Conservation (phyloP, 2,888 invertebrate genomes). For the Erebia aethiops region DNA sequence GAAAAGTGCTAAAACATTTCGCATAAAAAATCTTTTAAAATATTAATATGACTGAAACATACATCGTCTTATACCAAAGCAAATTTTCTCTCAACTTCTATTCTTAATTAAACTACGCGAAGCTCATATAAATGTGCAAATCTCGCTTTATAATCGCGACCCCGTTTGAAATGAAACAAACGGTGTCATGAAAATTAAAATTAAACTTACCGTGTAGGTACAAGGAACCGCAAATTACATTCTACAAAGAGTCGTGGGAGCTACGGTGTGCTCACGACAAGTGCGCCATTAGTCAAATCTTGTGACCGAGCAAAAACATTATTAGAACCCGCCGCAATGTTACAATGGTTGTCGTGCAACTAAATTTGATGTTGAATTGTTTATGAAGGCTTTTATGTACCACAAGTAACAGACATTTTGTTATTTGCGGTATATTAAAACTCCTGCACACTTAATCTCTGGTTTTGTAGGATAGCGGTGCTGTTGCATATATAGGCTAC, state of each 20-base stretch:
- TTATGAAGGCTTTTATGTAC: constrained; percentile 25
- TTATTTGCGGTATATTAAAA: not conserved
- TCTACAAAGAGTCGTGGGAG: constrained; percentile 59
- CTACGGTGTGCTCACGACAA: constrained; percentile 59
- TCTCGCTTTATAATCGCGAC: constrained; percentile 10
- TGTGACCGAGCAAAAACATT: constrained; percentile 65
- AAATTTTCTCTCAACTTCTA: not conserved
- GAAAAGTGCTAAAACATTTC: too few relatives aligned
- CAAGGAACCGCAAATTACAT: constrained; percentile 40
- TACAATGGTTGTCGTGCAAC: constrained; percentile 46
- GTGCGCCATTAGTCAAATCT: constrained; percentile 73
- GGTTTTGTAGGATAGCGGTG: too few relatives aligned
- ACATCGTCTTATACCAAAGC: not conserved
- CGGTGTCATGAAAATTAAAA: constrained; percentile 42
- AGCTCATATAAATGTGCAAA: constrained; percentile 8
- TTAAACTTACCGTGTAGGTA: constrained; percentile 43
- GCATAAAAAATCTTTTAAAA: not conserved
- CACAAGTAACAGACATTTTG: constrained; percentile 3
- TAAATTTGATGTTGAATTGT: constrained; percentile 44
- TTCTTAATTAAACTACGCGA: constrained; percentile 15
- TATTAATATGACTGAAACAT: not conserved
- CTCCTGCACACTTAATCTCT: not conserved
- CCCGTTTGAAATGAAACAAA: constrained; percentile 29
- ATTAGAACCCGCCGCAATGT: constrained; percentile 45
- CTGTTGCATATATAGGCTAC: too few relatives aligned